Percentiles rank a stretch among this genome's conserved stretches.
Evolutionary conservation across 2,113 vertebrate genomes (phyloP).

Genomic region (Cygnus buccinator): DNA sequence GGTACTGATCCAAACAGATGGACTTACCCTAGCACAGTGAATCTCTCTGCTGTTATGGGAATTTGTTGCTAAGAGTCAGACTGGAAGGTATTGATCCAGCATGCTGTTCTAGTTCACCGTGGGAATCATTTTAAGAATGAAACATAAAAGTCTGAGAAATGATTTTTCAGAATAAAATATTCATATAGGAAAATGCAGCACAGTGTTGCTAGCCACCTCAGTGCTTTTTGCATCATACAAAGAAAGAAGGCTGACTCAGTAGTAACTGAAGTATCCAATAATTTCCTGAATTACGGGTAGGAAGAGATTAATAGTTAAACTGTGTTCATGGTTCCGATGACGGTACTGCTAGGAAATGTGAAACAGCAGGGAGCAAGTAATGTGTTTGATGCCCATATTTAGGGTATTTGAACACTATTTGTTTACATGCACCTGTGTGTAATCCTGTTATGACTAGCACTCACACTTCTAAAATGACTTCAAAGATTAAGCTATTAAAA

Average conservation of each 20-base stretch:
- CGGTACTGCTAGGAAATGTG: neutral
- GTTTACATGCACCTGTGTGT: neutral
- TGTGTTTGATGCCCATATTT: neutral
- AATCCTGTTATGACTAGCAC: neutral
- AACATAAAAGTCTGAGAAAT: neutral
- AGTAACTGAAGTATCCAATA: neutral
- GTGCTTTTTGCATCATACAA: neutral
- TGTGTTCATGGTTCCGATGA: neutral
- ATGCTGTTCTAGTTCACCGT: neutral
- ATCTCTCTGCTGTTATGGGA: neutral
- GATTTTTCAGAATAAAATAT: neutral
- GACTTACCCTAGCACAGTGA: neutral
- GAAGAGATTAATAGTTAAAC: neutral
- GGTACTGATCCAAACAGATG: neutral
- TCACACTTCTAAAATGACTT: neutral
- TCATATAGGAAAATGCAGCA: neutral
- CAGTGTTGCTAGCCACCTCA: neutral
- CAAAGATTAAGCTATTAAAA: neutral
- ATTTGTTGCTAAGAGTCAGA: neutral
- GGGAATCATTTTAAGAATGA: neutral
- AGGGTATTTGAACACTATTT: neutral
- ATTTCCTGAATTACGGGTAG: neutral
- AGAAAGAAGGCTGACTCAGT: neutral
- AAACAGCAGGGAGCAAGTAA: neutral
- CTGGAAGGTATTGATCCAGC: neutral